These are phyloP conservation scores for Leptatherina wallacei DNA, from an alignment of 2,797 vertebrate genomes.

Conservation along the genomic window DNA sequence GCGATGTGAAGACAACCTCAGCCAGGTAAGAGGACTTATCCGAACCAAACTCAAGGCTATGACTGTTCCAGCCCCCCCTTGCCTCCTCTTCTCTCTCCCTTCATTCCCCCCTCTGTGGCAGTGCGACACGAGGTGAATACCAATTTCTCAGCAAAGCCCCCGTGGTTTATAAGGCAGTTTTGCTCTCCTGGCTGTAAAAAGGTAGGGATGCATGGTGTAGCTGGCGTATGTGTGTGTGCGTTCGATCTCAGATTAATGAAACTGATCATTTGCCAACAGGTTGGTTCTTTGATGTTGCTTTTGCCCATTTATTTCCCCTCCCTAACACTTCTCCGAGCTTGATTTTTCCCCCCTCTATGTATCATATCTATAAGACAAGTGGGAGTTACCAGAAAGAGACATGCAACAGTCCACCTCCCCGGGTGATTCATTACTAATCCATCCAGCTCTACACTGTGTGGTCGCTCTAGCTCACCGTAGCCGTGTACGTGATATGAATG, in stretches of 20 bases:
- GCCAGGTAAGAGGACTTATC: conserved; percentile 79
- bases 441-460: conserved; percentile 74
- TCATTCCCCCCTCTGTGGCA: conserved; percentile 39
- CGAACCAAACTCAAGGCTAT: conserved; percentile 64
- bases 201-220: conserved; percentile 44
- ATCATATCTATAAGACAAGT: conserved; percentile 62
- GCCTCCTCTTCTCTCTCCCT: conserved; percentile 30
- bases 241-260: conserved; percentile 25
- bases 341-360: conserved; percentile 34
- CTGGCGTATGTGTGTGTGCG: background rate
- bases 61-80: conserved; percentile 50
- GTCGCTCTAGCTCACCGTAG: conserved; percentile 72
- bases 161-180: conserved; percentile 56
- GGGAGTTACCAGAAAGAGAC: conserved; percentile 70
- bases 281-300: conserved; percentile 38
- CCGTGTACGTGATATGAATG: conserved; percentile 79
- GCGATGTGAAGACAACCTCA: conserved; percentile 72
- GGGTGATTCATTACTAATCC: conserved; percentile 79
- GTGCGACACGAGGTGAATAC: conserved; percentile 79
- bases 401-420: conserved; percentile 78
- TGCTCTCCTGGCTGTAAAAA: conserved; percentile 55
- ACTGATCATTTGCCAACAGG: conserved; percentile 61
- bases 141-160: conserved; percentile 68
- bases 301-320: conserved; percentile 20
- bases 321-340: conserved; percentile 21